Evolutionary conservation across 2,113 vertebrate species (phyloP).

Genomic region (Rutilus rutilus): DNA sequence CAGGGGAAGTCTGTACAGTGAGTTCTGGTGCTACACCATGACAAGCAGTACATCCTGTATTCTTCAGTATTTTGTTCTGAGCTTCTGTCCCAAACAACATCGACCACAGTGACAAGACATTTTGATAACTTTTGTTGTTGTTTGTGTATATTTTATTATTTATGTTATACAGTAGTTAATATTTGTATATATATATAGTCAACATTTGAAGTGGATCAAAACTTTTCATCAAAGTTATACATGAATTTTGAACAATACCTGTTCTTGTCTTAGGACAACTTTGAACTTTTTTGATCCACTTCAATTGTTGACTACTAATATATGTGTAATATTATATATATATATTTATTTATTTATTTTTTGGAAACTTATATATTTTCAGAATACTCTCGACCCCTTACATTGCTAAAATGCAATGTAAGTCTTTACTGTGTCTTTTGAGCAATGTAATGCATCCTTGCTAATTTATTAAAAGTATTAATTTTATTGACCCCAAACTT

Average conservation of each 20-base stretch:
- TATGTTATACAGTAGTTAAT: not conserved
- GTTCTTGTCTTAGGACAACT: too few relatives aligned
- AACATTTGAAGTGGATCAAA: too few relatives aligned
- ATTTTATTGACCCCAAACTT: not conserved
- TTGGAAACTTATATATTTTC: too few relatives aligned
- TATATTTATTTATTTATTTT: too few relatives aligned
- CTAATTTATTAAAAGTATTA: not conserved
- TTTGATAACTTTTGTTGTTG: not conserved
- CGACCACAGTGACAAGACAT: not conserved
- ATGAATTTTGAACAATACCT: too few relatives aligned
- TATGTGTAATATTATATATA: too few relatives aligned
- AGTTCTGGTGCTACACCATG: slow-evolving; percentile 54
- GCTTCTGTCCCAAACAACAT: not conserved
- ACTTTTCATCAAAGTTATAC: too few relatives aligned
- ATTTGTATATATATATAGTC: too few relatives aligned
- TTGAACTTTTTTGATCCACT: too few relatives aligned
- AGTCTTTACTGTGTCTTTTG: not conserved
- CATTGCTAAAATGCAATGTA: not conserved
- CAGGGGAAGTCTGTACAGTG: slow-evolving; percentile 75
- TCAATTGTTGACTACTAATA: too few relatives aligned
- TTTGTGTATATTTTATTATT: not conserved
- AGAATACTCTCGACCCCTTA: too few relatives aligned
- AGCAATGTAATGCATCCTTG: not conserved
- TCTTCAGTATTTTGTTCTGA: not conserved
- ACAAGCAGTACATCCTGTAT: not conserved